Evolutionary conservation across 2,888 invertebrate genomes (phyloP), one percentile per base, ranked within the genome.

Genomic region (Omphaloscelis lunosa): DNA sequence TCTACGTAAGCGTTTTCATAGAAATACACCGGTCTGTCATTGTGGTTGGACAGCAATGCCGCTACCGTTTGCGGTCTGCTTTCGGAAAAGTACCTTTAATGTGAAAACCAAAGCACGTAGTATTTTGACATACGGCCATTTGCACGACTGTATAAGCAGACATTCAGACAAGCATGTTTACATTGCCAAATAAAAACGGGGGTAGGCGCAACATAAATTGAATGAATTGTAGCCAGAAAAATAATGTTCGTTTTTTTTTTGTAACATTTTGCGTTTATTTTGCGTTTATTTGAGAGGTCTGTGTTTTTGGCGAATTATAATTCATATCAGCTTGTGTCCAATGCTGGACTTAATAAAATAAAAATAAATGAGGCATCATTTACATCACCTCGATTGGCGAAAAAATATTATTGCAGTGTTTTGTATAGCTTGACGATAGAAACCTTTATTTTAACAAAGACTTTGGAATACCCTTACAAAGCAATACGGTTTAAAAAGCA

Each of bases 101-200:
- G 59, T 61, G 65, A 76, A 88, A 86, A 72, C 53, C 79, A 62
- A 67, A 70, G 66, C 80, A 85, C 84, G 85, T 77, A 74, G 73
- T 63, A 73, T 61, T 84, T 80, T 84, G 81, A 77, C 82, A 77
- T 75, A 84, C 71, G 72, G 29, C 85, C 75, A 76, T 87, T 80
- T 70, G 58, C 72, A 39, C 86, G 74, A 82, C 82, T 86, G 89
- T 82, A 80, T 86, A 86, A 86, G 82, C 82, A 80, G 81, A 81
- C 77, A 82, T 59, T 53, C 67, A 86, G 80, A 88, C 79, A 78
- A 80, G 78, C 77, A 58, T 87, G 89, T 87, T 87, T 88, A 80
- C 82, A 79, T 66, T 75, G 72, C 59, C 67, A 75, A 72, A 77
- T 87, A 88, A 80, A 86, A 86, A 79, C 41, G 73, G 68, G 77